Base-by-base conservation (phyloP, 2,113 vertebrate genomes). In the Labeo rohita region DNA sequence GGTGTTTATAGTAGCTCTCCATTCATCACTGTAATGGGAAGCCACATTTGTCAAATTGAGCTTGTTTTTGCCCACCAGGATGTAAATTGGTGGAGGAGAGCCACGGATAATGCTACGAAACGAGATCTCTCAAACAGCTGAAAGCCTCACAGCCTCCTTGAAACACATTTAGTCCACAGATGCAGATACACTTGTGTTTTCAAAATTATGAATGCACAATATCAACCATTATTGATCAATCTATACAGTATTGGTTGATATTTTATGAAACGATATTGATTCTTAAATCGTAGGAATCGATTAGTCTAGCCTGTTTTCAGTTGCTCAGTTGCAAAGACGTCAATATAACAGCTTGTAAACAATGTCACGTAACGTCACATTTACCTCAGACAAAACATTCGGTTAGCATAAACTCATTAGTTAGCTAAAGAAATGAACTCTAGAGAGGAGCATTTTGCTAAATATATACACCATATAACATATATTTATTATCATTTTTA, bases 21-120 rank as follows among this genome's bases (percentile, higher is more conserved):
- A 23, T 80, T 80, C 39, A 80, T 65, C 56, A 15, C 39, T 28
- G 78, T 61, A 43, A 80, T 80, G 28, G 47, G 56, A 80, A 21
- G 36, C 16, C 16, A 28, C 56, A 79, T 79, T 36, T 56, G n/a
- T 5, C 76, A 78, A 36, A 21, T 9, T 74, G 11, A 74, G 6
- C 45, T 49, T 56, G 1, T 34, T 36, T 54, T 56, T 78, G 75
- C 50, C 56, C 18, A 10, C 23, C 28, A 10, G 28, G 28, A 78
- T 78, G 50, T 78, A 9, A 21, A 78, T 16, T 56, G 15, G 15
- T 39, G 52, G 18, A 39, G 2, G 13, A 39, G 16, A 78, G 28
- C 50, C 21, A 15, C 8, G 0, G 63, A 34, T 15, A 13, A 13
- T 11, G 45, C 21, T 13, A 43, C 45, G 12, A 66, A 66, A 15